Conservation (phyloP, 2,888 invertebrate genomes). For the Coelopa pilipes region DNA sequence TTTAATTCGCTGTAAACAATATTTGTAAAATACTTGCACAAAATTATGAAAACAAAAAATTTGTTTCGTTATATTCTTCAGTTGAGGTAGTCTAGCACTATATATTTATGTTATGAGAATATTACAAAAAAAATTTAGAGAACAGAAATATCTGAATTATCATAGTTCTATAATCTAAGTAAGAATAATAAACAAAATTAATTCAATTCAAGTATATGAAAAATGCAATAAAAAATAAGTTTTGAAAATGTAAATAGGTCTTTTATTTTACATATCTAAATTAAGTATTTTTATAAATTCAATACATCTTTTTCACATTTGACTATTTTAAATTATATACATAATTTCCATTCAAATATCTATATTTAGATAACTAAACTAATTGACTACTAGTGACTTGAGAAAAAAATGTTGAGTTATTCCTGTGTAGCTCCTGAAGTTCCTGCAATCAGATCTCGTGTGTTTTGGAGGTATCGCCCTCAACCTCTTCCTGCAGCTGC, state of each 20-base stretch:
- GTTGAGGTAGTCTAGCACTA: too few relatives aligned
- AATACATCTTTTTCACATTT: neutral
- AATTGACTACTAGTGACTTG: neutral
- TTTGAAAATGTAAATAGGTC: too few relatives aligned
- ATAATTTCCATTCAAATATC: too few relatives aligned
- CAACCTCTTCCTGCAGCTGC: constrained; percentile 27
- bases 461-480: neutral
- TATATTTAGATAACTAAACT: too few relatives aligned
- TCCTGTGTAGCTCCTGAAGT: neutral
- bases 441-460: neutral
- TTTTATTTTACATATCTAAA: too few relatives aligned
- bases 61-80: too few relatives aligned
- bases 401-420: neutral
- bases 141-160: constrained; percentile 8
- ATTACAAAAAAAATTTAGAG: neutral
- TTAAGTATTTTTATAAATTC: too few relatives aligned
- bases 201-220: neutral
- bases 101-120: neutral
- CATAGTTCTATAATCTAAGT: constrained; percentile 3
- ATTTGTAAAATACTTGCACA: too few relatives aligned
- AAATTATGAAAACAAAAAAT: too few relatives aligned
- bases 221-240: constrained; percentile 20
- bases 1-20: too few relatives aligned
- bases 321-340: neutral
- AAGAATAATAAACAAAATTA: neutral